Evolutionary conservation across 2,797 vertebrate genomes (phyloP).

Genomic region (Echeneis naucrates): DNA sequence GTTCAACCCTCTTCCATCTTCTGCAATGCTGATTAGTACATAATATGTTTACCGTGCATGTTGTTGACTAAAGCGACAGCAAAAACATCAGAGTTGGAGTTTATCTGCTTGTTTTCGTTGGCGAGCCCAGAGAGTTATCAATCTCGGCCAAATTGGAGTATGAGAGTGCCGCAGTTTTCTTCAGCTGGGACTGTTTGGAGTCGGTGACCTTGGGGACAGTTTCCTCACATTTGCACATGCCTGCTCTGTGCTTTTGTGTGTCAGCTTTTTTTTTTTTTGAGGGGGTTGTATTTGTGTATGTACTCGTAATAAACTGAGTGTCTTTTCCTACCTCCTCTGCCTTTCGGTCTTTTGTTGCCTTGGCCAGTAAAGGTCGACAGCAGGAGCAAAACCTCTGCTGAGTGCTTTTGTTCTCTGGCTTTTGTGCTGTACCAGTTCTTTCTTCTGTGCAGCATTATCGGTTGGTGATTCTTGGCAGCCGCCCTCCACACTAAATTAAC

Average conservation of each 20-base stretch:
- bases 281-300: constrained; percentile 17
- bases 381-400: not conserved
- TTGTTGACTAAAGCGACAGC: not conserved
- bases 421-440: not conserved
- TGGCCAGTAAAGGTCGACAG: constrained; percentile 6
- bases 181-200: not conserved
- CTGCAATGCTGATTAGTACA: not conserved
- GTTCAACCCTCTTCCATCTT: constrained; percentile 6
- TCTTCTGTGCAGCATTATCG: not conserved
- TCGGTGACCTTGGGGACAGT: constrained; percentile 18
- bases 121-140: not conserved
- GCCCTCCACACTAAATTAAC: not conserved
- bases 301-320: not conserved
- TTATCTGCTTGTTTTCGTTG: constrained; percentile 17
- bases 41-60: not conserved
- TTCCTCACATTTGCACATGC: constrained; percentile 30
- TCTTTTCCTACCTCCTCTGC: not conserved
- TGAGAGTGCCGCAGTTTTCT: constrained; percentile 27
- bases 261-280: constrained; percentile 43
- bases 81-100: not conserved
- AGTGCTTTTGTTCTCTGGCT: constrained; percentile 17
- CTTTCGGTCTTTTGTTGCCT: constrained; percentile 23
- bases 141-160: not conserved
- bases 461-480: not conserved
- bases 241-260: constrained; percentile 25